A percentile compares a stretch with the other conserved stretches of the same genome.
These are phyloP conservation scores for Lepidurus apus DNA, from an alignment of 1,140 invertebrate genomes.

Conservation along the genomic window DNA sequence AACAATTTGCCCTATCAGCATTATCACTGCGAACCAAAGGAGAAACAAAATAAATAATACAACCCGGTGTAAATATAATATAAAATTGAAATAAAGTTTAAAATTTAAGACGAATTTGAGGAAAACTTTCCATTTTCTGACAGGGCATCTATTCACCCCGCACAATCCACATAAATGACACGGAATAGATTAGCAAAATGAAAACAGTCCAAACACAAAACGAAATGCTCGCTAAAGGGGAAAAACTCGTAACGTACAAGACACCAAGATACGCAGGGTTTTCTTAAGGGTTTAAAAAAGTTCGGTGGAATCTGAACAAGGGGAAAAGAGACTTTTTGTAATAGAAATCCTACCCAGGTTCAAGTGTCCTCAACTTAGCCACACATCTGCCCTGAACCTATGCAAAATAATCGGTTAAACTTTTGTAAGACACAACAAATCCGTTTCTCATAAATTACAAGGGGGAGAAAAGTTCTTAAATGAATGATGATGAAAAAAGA, in stretches of 20 bases:
- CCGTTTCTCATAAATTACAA: not conserved
- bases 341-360: too few species aligned
- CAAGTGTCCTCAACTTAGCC: too few species aligned
- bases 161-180: slow-evolving; percentile 14
- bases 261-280: not conserved
- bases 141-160: slow-evolving; percentile 17
- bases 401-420: not conserved
- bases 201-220: not conserved
- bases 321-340: too few species aligned
- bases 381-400: not conserved
- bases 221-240: not conserved
- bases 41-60: too few species aligned
- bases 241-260: not conserved
- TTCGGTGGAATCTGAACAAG: not conserved
- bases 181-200: not conserved
- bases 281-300: not conserved
- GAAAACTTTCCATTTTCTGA: not conserved
- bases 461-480: not conserved
- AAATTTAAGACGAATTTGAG: not conserved
- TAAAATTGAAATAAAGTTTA: not conserved
- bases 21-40: too few species aligned
- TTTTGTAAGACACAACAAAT: not conserved
- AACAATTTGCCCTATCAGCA: too few species aligned
- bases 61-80: not conserved
- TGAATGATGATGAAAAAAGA: not conserved